These are phyloP conservation scores for Sphaerophoria taeniata DNA, from an alignment of 2,888 invertebrate genomes.

Conservation along the genomic window DNA sequence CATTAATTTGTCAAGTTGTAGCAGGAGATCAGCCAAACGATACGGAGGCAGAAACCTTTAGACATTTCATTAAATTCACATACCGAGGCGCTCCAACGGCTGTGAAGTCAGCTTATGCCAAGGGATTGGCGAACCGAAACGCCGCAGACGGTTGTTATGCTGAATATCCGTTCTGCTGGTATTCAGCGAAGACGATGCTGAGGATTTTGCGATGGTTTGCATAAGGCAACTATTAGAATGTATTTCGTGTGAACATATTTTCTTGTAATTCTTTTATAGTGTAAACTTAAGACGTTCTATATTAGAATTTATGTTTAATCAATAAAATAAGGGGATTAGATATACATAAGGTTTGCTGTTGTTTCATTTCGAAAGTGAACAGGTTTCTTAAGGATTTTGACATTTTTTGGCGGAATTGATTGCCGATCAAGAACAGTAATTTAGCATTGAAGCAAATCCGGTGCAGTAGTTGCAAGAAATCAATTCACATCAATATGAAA, in stretches of 20 bases:
- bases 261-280: not conserved
- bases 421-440: too few relatives aligned
- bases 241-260: not conserved
- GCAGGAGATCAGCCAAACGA: slow-evolving; percentile 80
- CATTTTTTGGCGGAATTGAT: too few relatives aligned
- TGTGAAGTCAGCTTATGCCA: slow-evolving; percentile 80
- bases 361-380: too few relatives aligned
- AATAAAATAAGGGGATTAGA: not conserved
- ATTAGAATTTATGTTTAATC: slow-evolving; percentile 17
- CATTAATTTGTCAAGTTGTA: slow-evolving; percentile 81
- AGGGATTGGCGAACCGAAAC: slow-evolving; percentile 78
- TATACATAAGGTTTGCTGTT: too few relatives aligned
- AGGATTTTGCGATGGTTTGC: slow-evolving; percentile 81
- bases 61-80: slow-evolving; percentile 79
- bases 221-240: not conserved
- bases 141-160: slow-evolving; percentile 78
- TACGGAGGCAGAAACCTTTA: slow-evolving; percentile 79
- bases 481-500: too few relatives aligned
- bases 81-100: slow-evolving; percentile 78
- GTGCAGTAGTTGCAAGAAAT: too few relatives aligned
- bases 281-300: slow-evolving; percentile 1
- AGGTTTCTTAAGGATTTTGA: too few relatives aligned
- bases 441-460: too few relatives aligned
- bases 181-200: slow-evolving; percentile 82
- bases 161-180: slow-evolving; percentile 81